These are phyloP conservation scores for Tryphoninae sp. DNA, from an alignment of 2,888 invertebrate genomes.

Conservation along the genomic window DNA sequence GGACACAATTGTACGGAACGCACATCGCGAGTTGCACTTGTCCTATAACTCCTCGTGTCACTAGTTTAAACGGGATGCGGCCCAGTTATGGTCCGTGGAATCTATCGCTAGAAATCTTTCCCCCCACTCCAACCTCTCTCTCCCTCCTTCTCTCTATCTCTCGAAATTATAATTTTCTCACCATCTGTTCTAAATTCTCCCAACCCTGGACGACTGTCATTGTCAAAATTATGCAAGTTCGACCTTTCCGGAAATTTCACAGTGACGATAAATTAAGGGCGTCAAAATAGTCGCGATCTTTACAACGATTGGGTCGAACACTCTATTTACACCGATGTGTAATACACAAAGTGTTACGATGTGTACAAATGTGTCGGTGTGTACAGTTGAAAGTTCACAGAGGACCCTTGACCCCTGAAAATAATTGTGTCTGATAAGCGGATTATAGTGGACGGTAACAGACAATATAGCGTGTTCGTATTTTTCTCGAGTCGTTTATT, in stretches of 20 bases:
- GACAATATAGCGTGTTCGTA: slow-evolving; percentile 36
- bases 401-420: slow-evolving; percentile 61
- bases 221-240: not conserved
- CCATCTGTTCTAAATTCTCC: not conserved
- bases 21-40: slow-evolving; percentile 72
- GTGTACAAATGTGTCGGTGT: not conserved
- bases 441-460: slow-evolving; percentile 50
- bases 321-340: slow-evolving; percentile 8
- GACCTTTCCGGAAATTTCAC: slow-evolving; percentile 16
- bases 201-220: not conserved
- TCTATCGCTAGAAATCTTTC: slow-evolving; percentile 22
- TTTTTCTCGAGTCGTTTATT: slow-evolving; percentile 3
- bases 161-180: not conserved
- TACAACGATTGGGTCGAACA: not conserved
- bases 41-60: slow-evolving; percentile 63
- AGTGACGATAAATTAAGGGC: not conserved
- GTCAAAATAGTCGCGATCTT: slow-evolving; percentile 8
- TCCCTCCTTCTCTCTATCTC: not conserved
- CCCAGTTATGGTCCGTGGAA: slow-evolving; percentile 62
- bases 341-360: not conserved
- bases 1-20: slow-evolving; percentile 76
- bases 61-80: slow-evolving; percentile 75
- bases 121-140: slow-evolving; percentile 1
- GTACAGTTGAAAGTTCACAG: slow-evolving; percentile 30
- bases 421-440: slow-evolving; percentile 59